Evolutionary conservation across 2,888 invertebrate species (phyloP).

Genomic region (Melitaea athalia): DNA sequence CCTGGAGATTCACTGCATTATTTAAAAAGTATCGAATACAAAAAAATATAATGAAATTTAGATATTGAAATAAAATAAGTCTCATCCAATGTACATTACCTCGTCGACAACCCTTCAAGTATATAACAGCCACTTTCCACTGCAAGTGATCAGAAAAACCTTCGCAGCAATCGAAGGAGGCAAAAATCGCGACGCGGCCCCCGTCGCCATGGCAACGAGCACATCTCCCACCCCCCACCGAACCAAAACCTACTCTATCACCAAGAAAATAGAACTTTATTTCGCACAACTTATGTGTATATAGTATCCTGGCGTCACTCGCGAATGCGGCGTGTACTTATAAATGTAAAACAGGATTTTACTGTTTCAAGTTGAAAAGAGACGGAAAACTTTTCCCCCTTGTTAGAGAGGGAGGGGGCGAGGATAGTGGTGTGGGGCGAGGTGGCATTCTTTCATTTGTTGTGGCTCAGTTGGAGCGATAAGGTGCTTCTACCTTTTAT

Average conservation of each 20-base stretch:
- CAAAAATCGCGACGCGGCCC: constrained; percentile 69
- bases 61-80: neutral
- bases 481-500: constrained; percentile 78
- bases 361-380: constrained; percentile 45
- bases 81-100: neutral
- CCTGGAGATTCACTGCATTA: too few species aligned
- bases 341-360: constrained; percentile 81
- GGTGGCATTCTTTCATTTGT: constrained; percentile 73
- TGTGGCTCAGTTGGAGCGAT: constrained; percentile 65
- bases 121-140: constrained; percentile 46
- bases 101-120: constrained; percentile 39
- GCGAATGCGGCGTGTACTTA: constrained; percentile 73
- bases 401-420: constrained; percentile 41
- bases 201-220: constrained; percentile 62
- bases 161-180: constrained; percentile 71
- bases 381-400: constrained; percentile 42
- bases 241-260: constrained; percentile 46
- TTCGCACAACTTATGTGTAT: constrained; percentile 20
- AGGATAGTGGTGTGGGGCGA: constrained; percentile 37
- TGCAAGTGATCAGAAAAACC: constrained; percentile 62
- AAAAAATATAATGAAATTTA: neutral
- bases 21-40: too few species aligned
- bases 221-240: constrained; percentile 37
- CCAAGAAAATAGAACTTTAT: constrained; percentile 43
- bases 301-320: constrained; percentile 36